A percentile compares a stretch with the other conserved stretches of the same genome.
Evolutionary conservation across 2,113 vertebrate genomes (phyloP).

Genomic region (Centropus unirufus): DNA sequence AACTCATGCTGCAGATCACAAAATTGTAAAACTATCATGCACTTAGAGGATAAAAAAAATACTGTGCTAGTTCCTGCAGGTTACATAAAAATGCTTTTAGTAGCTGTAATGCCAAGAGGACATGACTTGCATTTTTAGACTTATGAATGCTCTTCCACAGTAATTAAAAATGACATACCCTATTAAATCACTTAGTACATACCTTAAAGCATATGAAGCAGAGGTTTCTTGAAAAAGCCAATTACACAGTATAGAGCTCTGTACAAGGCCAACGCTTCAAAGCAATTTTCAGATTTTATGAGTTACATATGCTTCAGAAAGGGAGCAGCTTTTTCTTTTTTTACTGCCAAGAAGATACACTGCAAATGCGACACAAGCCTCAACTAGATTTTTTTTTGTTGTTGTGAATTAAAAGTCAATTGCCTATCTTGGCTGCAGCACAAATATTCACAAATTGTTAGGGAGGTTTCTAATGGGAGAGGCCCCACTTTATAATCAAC

Average conservation of each 20-base stretch:
- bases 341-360: neutral
- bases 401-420: neutral
- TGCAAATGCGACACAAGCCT: neutral
- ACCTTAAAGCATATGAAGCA: constrained; percentile 36
- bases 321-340: neutral
- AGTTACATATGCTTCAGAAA: constrained; percentile 19
- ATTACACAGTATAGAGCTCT: constrained; percentile 6
- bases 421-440: neutral
- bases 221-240: constrained; percentile 34
- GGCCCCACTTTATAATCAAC: neutral
- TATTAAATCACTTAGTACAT: constrained; percentile 56
- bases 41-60: constrained; percentile 9
- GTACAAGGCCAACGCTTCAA: constrained; percentile 5
- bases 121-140: constrained; percentile 45
- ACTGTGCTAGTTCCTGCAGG: constrained; percentile 26
- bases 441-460: neutral
- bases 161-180: constrained; percentile 59
- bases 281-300: constrained; percentile 34
- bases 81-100: constrained; percentile 51
- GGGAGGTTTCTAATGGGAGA: neutral
- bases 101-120: neutral
- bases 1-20: constrained; percentile 26
- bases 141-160: neutral
- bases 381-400: neutral
- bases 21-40: neutral